Percentiles rank a stretch among this genome's conserved stretches.
phyloP scores from a whole-genome alignment of 1,140 invertebrate genomes.

The Lordiphosa clarofinis region DNA sequence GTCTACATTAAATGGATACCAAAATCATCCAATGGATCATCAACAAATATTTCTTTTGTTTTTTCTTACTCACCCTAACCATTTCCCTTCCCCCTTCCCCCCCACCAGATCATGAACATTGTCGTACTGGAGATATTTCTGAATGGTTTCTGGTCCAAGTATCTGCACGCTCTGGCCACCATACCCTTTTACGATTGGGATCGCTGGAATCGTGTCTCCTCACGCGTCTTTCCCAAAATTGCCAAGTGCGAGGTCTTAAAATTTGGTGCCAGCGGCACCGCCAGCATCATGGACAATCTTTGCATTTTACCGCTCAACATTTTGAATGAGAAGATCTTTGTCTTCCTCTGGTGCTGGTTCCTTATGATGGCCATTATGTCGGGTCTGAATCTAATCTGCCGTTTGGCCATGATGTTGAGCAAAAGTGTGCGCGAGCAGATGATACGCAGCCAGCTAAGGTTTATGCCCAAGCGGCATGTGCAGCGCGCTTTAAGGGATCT shows the following conservation, averaged over 20 bases:
- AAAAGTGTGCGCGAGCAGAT: conserved; percentile 74
- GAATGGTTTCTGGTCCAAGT: conserved; percentile 86
- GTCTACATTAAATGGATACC: too few species aligned
- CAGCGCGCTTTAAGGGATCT: conserved; percentile 40
- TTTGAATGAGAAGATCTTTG: conserved; percentile 90
- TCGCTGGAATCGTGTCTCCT: conserved; percentile 82
- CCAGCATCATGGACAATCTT: conserved; percentile 84
- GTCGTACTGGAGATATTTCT: conserved; percentile 87
- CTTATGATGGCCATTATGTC: conserved; percentile 85
- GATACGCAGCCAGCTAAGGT: conserved; percentile 81
- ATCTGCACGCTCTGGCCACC: conserved; percentile 83
- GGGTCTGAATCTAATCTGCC: conserved; percentile 84
- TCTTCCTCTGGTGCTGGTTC: conserved; percentile 91
- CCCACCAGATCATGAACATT: conserved; percentile 81
- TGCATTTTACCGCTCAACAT: conserved; percentile 89
- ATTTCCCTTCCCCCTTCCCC: too few species aligned
- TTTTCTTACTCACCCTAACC: too few species aligned
- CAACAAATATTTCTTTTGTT: too few species aligned
- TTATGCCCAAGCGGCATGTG: conserved; percentile 61
- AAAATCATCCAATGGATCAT: too few species aligned
- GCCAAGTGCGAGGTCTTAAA: conserved; percentile 88
- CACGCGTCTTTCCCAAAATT: conserved; percentile 85
- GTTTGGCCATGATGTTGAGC: conserved; percentile 58
- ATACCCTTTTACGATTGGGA: conserved; percentile 79
- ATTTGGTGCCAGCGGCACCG: conserved; percentile 84